Conservation (phyloP, 1,140 invertebrate genomes). For the Pissodes strobi region DNA sequence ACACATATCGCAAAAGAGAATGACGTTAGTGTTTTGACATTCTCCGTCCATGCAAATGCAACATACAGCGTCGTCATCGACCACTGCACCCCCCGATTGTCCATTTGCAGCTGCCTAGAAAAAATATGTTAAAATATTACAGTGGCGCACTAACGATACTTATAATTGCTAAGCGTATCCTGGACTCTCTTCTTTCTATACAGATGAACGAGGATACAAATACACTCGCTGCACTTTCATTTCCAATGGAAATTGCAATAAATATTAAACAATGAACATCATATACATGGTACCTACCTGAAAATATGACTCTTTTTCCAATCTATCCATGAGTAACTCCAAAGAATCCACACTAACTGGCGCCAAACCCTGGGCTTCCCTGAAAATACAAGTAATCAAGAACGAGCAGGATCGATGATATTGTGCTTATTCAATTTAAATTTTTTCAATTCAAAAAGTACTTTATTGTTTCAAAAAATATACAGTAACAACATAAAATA, state of each 20-base stretch:
- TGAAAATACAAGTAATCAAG: no score
- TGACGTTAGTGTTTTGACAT: conserved; percentile 94
- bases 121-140: neutral
- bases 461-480: no score
- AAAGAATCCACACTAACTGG: conserved; percentile 83
- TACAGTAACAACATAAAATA: neutral
- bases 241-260: no score
- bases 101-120: conserved; percentile 57
- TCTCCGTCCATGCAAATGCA: conserved; percentile 95
- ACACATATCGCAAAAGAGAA: conserved; percentile 99
- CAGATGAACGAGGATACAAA: no score
- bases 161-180: no score
- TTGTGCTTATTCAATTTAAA: no score
- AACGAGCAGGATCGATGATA: no score
- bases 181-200: no score
- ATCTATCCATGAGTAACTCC: conserved; percentile 92
- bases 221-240: no score
- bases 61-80: conserved; percentile 97
- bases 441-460: no score
- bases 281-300: no score
- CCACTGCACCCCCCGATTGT: conserved; percentile 69
- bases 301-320: conserved; percentile 98
- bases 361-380: conserved; percentile 68
- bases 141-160: neutral
- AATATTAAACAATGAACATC: no score